Evolutionary conservation across 2,888 invertebrate species (phyloP).

Genomic region (Amphipoea oculea): DNA sequence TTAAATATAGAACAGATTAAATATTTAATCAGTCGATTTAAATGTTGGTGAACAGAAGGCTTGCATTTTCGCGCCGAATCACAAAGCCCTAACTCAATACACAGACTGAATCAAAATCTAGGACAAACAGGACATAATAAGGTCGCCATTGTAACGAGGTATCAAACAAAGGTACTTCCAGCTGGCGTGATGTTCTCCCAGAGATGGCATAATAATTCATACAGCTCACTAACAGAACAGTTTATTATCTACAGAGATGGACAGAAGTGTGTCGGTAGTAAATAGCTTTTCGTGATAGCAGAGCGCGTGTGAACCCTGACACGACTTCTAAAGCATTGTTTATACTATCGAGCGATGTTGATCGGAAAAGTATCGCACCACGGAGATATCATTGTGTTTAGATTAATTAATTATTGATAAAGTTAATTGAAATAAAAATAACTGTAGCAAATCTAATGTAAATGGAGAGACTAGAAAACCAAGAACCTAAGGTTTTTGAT

Average conservation of each 20-base stretch:
- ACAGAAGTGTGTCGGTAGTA: slow-evolving; percentile 84
- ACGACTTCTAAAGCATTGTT: slow-evolving; percentile 62
- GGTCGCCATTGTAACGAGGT: slow-evolving; percentile 29
- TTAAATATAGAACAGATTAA: too few relatives aligned
- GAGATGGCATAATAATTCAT: slow-evolving; percentile 69
- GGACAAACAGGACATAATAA: slow-evolving; percentile 29
- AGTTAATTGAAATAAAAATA: neutral
- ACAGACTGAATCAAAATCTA: slow-evolving; percentile 23
- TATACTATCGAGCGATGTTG: slow-evolving; percentile 24
- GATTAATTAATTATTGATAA: neutral
- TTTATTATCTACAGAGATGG: slow-evolving; percentile 77
- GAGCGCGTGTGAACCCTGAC: slow-evolving; percentile 80
- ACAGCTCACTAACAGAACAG: slow-evolving; percentile 74
- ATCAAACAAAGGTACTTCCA: slow-evolving; percentile 39
- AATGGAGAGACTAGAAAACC: neutral
- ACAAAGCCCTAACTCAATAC: slow-evolving; percentile 7
- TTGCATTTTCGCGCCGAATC: neutral
- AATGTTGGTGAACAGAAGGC: too few relatives aligned
- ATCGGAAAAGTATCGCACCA: slow-evolving; percentile 17
- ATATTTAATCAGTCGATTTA: too few relatives aligned
- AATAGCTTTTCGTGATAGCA: slow-evolving; percentile 81
- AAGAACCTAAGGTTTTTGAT: neutral
- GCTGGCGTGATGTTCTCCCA: slow-evolving; percentile 54
- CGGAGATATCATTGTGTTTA: slow-evolving; percentile 1
- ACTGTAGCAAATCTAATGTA: neutral